Percentiles rank a stretch among this genome's conserved stretches.
Conservation (phyloP, 2,113 vertebrate genomes). For the Regulus satrapa region DNA sequence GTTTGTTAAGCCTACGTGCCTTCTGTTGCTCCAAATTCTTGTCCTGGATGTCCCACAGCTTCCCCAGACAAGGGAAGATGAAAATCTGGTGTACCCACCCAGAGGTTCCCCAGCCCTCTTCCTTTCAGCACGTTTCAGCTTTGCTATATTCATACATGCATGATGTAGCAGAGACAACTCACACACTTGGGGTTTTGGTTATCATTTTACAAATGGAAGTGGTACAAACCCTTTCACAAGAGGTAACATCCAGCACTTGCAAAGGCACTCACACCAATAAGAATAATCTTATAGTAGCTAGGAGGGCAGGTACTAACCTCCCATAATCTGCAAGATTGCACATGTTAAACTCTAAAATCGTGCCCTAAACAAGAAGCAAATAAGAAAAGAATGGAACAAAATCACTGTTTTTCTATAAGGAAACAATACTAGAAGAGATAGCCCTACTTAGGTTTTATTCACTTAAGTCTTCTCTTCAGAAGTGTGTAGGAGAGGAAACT, state of each 20-base stretch:
- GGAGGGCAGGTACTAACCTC: neutral
- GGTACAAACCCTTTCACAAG: neutral
- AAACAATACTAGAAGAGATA: neutral
- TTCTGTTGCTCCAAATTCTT: neutral
- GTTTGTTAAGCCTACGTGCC: neutral
- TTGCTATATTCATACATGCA: neutral
- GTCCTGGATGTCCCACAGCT: neutral
- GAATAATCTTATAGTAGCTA: neutral
- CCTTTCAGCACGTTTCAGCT: neutral
- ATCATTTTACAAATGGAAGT: neutral
- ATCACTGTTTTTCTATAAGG: neutral
- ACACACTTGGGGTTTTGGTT: neutral
- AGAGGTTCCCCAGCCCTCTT: neutral
- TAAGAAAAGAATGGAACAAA: neutral
- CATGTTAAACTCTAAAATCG: neutral
- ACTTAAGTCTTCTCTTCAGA: neutral
- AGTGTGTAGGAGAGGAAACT: neutral
- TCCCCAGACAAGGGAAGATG: neutral
- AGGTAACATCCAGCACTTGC: neutral
- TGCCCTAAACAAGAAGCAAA: neutral
- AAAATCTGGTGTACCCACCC: neutral
- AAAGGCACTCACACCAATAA: neutral
- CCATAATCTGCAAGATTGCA: neutral
- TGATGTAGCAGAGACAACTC: neutral
- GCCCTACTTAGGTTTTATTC: neutral